Conservation (phyloP, 2,797 vertebrate genomes). For the Alectoris magna region DNA sequence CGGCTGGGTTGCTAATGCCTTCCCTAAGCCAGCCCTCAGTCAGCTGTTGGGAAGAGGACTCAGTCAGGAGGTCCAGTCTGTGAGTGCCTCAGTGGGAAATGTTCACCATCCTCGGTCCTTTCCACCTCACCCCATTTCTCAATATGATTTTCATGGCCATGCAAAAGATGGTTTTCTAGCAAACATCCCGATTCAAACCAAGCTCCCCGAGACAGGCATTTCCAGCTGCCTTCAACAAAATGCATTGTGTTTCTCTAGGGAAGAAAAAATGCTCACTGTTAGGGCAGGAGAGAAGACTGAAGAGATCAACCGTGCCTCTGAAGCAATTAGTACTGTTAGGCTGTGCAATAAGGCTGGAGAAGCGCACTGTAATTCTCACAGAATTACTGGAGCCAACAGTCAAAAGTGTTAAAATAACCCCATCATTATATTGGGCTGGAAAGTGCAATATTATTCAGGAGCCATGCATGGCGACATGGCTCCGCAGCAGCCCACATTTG, state of each 20-base stretch:
- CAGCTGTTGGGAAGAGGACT: neutral
- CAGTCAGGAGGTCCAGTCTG: neutral
- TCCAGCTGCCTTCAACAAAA: neutral
- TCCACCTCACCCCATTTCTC: neutral
- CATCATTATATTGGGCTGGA: neutral
- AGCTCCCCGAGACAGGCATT: neutral
- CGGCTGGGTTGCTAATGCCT: neutral
- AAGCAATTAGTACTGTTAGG: neutral
- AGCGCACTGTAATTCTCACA: neutral
- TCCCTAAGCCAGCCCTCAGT: neutral
- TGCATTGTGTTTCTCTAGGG: neutral
- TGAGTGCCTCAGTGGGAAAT: neutral
- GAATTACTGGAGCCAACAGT: neutral
- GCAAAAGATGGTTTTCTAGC: neutral
- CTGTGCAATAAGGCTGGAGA: neutral
- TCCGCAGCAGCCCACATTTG: neutral
- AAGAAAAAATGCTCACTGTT: neutral
- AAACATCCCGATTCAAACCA: neutral
- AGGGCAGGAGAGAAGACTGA: neutral
- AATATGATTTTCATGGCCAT: neutral
- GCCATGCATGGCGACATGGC: neutral
- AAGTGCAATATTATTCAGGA: neutral
- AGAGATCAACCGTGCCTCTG: neutral
- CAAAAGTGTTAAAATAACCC: neutral
- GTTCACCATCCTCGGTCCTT: neutral